Percentiles rank a stretch among this genome's conserved stretches.
These are phyloP conservation scores for Galerucella nymphaeae DNA, from an alignment of 2,888 invertebrate genomes.

Conservation along the genomic window DNA sequence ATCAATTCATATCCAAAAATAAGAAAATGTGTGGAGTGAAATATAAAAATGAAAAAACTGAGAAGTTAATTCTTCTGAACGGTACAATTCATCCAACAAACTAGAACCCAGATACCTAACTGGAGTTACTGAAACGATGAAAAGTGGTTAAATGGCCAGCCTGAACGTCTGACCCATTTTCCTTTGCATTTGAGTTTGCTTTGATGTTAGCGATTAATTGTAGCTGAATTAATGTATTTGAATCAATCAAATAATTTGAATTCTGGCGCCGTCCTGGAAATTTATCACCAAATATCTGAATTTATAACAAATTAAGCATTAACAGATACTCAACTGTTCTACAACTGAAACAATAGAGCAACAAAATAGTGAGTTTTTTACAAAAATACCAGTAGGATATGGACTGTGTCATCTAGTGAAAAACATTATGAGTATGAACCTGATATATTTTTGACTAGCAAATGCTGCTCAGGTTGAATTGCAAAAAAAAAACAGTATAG, in stretches of 20 bases:
- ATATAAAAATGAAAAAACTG: neutral
- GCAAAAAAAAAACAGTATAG: too few species aligned
- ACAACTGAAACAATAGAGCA: too few species aligned
- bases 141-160: neutral
- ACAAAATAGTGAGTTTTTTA: too few species aligned
- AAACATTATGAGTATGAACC: too few species aligned
- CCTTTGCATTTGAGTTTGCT: neutral
- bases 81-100: neutral
- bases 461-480: too few species aligned
- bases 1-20: too few species aligned
- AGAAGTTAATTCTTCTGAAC: neutral
- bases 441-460: too few species aligned
- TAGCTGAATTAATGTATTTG: neutral
- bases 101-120: neutral
- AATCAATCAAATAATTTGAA: neutral
- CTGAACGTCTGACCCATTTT: slow-evolving; percentile 8
- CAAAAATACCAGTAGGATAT: too few species aligned
- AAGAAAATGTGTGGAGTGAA: too few species aligned
- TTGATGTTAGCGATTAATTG: slow-evolving; percentile 8
- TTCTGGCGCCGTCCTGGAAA: neutral
- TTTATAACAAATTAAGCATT: too few species aligned
- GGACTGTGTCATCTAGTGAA: too few species aligned
- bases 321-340: too few species aligned
- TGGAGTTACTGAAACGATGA: neutral
- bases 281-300: neutral